Conservation (phyloP, 2,888 invertebrate species). For the Sisyra terminalis region DNA sequence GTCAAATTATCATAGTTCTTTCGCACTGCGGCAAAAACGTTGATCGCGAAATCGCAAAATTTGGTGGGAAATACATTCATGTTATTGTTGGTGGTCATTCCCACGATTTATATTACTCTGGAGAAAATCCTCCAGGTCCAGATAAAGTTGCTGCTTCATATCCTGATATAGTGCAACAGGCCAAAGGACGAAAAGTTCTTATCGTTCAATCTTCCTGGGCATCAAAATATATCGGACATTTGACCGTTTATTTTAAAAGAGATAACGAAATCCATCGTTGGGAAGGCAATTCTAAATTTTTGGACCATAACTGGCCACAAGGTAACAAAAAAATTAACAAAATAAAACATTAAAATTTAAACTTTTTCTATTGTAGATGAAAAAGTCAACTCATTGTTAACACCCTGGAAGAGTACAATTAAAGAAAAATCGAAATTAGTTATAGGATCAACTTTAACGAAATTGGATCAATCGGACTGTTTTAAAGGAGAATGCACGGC, state of each 20-base stretch:
- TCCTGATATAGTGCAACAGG: slow-evolving; percentile 47
- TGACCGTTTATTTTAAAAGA: slow-evolving; percentile 52
- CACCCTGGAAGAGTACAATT: slow-evolving; percentile 39
- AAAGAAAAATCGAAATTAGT: slow-evolving; percentile 33
- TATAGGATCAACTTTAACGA: slow-evolving; percentile 41
- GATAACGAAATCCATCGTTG: slow-evolving; percentile 45
- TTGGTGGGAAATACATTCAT: slow-evolving; percentile 50
- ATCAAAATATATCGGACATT: slow-evolving; percentile 61
- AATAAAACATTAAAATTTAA: slow-evolving; percentile 1
- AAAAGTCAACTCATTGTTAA: slow-evolving; percentile 37
- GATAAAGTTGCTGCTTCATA: slow-evolving; percentile 43
- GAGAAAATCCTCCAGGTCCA: slow-evolving; percentile 29
- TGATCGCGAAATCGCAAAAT: slow-evolving; percentile 46
- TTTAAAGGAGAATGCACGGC: slow-evolving; percentile 49
- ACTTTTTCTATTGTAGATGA: slow-evolving; percentile 29
- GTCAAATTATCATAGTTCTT: slow-evolving; percentile 66
- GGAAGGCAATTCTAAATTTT: slow-evolving; percentile 56
- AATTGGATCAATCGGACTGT: slow-evolving; percentile 36
- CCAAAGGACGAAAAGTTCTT: slow-evolving; percentile 35
- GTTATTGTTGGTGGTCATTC: slow-evolving; percentile 77
- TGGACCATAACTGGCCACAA: slow-evolving; percentile 42
- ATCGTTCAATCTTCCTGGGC: slow-evolving; percentile 58
- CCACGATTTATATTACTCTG: slow-evolving; percentile 60
- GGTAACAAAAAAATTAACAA: slow-evolving; percentile 31
- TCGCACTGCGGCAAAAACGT: slow-evolving; percentile 64